These are phyloP conservation scores for Chrysomela aeneicollis DNA, from an alignment of 2,888 invertebrate genomes.

Conservation along the genomic window DNA sequence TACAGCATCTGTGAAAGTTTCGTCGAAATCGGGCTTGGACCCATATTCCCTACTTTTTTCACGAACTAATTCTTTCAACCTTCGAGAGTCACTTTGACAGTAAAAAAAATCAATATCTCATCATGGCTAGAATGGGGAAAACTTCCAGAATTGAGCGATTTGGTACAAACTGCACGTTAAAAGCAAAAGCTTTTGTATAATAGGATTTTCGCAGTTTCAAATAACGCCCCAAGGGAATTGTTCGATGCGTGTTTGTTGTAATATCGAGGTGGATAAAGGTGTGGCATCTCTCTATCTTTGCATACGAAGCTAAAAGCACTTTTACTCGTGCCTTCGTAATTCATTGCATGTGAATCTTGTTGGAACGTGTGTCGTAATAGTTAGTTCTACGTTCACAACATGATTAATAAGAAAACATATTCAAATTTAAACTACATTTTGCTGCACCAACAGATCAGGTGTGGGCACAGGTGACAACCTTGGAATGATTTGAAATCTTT, in stretches of 20 bases:
- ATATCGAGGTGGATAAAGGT: constrained; percentile 18
- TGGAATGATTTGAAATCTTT: not conserved
- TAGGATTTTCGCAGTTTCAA: no score
- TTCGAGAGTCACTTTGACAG: no score
- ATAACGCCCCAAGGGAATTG: constrained; percentile 5
- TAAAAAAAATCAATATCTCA: no score
- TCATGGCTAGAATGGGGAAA: no score
- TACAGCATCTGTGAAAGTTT: no score
- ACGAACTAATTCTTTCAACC: no score
- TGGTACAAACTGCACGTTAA: no score
- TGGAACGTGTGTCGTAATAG: constrained; percentile 21
- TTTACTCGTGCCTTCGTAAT: constrained; percentile 27
- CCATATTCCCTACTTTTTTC: no score
- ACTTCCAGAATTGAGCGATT: no score
- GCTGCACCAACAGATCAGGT: not conserved
- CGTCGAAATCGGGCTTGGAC: no score
- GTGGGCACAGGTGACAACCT: not conserved
- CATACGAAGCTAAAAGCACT: constrained; percentile 21
- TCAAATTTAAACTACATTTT: not conserved
- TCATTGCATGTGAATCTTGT: constrained; percentile 22
- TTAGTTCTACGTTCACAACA: constrained; percentile 1
- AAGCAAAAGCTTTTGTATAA: no score
- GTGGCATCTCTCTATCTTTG: constrained; percentile 20
- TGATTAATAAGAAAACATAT: not conserved
- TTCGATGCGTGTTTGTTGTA: constrained; percentile 21